Conservation (phyloP, 2,888 invertebrate genomes). For the Tholera decimalis region DNA sequence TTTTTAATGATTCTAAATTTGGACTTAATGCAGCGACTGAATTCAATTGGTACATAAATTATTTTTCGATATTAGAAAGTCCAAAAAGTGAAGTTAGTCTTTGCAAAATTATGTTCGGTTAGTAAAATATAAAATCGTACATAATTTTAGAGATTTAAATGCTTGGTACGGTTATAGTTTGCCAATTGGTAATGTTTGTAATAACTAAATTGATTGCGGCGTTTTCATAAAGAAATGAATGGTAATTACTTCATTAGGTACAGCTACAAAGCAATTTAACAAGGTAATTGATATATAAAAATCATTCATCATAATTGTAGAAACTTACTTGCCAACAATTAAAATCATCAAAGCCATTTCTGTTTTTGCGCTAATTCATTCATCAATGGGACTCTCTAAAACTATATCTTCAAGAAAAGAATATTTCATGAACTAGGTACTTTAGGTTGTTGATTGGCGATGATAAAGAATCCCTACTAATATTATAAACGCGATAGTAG, state of each 20-base stretch:
- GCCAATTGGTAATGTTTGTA: constrained; percentile 15
- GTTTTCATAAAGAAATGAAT: constrained; percentile 26
- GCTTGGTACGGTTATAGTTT: constrained; percentile 8
- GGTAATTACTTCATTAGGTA: constrained; percentile 58
- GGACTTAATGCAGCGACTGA: too few species aligned
- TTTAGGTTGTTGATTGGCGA: too few species aligned
- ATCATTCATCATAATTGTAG: constrained; percentile 17
- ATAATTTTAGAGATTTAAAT: constrained; percentile 1
- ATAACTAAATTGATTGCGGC: constrained; percentile 29
- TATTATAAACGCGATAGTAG: too few species aligned
- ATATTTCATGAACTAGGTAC: not conserved
- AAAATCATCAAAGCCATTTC: constrained; percentile 14
- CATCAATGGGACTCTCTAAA: not conserved
- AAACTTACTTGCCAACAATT: constrained; percentile 34
- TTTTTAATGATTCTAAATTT: not conserved
- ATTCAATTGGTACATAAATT: not conserved
- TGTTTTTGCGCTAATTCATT: constrained; percentile 24
- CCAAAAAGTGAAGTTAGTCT: not conserved
- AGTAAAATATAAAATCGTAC: not conserved
- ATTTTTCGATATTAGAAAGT: not conserved
- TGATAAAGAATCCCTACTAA: not conserved
- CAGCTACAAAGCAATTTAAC: constrained; percentile 51
- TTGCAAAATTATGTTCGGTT: not conserved
- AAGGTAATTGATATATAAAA: constrained; percentile 29
- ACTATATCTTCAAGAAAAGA: not conserved